Evolutionary conservation across 2,113 vertebrate species (phyloP), one percentile per base, ranked within the genome.

Genomic region (Malurus elegans): DNA sequence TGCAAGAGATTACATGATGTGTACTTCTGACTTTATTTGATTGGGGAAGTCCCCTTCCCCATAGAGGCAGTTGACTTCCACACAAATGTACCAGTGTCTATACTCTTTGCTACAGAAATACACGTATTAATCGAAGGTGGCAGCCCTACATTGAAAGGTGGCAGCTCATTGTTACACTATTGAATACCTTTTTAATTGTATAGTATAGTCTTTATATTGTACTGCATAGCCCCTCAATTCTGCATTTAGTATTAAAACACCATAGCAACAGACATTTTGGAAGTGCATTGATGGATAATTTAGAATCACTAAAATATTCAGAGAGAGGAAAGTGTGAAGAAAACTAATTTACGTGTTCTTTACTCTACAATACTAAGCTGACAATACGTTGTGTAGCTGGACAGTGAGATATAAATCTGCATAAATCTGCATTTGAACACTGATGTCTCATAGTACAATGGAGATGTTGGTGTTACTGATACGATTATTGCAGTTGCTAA

Each of bases 261-360:
- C 86, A 94, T 86, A 94, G 92, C 88, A 94, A 94, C 83, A 92
- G 82, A 57, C 71, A 48, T 19, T 83, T 65, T 56, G 92, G 79
- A 50, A 74, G 66, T 12, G 14, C 32, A 75, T 10, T 58, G 45
- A 65, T 62, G 83, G 71, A 34, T 88, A 66, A 86, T 57, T 73
- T 70, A 79, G 82, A 94, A 80, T 38, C 36, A 20, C 56, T 60
- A 48, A 83, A 88, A 88, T 62, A 90, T 76, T 93, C 71, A 78
- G 71, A 56, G 76, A 80, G 61, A 87, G 67, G 5, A 14, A 89
- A 90, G 81, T 21, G 79, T 62, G 72, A 95, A 86, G 53, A 72
- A 83, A 93, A 70, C 14, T 23, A 58, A 66, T 73, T 42, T 80
- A 76, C 1, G 3, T 38, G 42, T 62, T 92, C 50, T 38, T 80